Conservation (phyloP, 2,888 invertebrate genomes). For the Rugalucina vietnamica region DNA sequence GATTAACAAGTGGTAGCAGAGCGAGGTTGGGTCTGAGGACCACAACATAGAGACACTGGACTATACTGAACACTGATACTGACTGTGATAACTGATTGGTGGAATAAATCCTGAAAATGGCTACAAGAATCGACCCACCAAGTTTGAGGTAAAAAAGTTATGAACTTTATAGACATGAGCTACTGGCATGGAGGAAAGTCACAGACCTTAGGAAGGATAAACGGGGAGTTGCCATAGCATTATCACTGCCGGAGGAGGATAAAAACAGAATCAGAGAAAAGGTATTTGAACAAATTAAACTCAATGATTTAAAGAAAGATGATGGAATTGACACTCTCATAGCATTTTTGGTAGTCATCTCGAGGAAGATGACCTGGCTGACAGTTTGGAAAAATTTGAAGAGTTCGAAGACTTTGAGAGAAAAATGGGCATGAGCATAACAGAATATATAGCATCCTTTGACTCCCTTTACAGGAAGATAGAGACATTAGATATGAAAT, state of each 20-base stretch:
- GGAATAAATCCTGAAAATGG: constrained; percentile 5
- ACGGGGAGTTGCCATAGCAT: constrained; percentile 53
- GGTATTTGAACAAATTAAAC: constrained; percentile 55
- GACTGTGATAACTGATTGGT: not conserved
- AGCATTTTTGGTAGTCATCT: constrained; percentile 58
- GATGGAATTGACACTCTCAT: constrained; percentile 45
- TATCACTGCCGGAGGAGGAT: constrained; percentile 53
- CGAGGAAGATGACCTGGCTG: constrained; percentile 60
- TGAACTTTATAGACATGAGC: constrained; percentile 56
- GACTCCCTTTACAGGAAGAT: constrained; percentile 55
- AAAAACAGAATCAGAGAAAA: constrained; percentile 52
- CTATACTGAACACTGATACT: not conserved
- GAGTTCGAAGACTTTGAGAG: constrained; percentile 57
- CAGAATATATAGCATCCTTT: constrained; percentile 51
- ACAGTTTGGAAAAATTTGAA: constrained; percentile 60
- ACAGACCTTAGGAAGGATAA: constrained; percentile 55
- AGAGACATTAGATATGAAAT: constrained; percentile 57
- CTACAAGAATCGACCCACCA: constrained; percentile 29
- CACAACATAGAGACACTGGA: not conserved
- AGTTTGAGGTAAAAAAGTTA: constrained; percentile 34
- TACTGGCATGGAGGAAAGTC: constrained; percentile 55
- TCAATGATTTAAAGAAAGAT: constrained; percentile 57
- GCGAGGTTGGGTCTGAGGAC: constrained; percentile 16
- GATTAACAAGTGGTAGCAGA: constrained; percentile 35
- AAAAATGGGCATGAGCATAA: constrained; percentile 41